Evolutionary conservation across 2,888 invertebrate genomes (phyloP), one percentile per base, ranked within the genome.

Genomic region (Tolmerus cingulatus): DNA sequence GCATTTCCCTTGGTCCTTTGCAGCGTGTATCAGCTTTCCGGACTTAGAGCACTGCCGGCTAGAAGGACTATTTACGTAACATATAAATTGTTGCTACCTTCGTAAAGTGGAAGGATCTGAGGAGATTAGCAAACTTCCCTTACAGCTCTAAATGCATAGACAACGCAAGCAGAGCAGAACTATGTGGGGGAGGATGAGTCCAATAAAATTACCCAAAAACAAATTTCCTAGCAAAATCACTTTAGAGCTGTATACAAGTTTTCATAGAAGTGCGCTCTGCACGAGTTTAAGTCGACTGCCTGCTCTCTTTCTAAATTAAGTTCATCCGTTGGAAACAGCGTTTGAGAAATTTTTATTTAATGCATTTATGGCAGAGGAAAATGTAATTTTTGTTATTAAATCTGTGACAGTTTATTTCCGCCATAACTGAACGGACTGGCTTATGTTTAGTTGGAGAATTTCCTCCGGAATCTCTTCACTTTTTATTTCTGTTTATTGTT

Each of bases 381-480:
- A 78, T 78, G 78, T 43, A 78, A 78, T 78, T 78, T 78, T 43
- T 43, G 43, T 78, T 78, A 78, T 43, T 78, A 78, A 78, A 78
- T 78, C 43, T 78, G 40, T 78, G 78, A 78, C 78, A 78, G 78
- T 78, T 78, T 78, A 78, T 78, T 78, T 78, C 43, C 78, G 43
- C 46, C 14, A 46, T 78, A 78, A 43, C 78, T 78, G 78, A 37
- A 23, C 46, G 27, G 27, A 78, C 23, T 78, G 46, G 78, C 78
- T 78, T 78, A 78, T 46, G 76, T 78, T 78, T 78, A 78, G 40
- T 78, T 43, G 78, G 14, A 40, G 46, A 78, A 78, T 78, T 66
- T 78, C 43, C 46, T 46, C 37, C 27, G 43, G 43, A 78, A 78
- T 78, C 78, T 78, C 43, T 12, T 23, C 78, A 43, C 27, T 78